Base-by-base conservation (phyloP, 2,888 invertebrate genomes). In the Chironomus tentans region DNA sequence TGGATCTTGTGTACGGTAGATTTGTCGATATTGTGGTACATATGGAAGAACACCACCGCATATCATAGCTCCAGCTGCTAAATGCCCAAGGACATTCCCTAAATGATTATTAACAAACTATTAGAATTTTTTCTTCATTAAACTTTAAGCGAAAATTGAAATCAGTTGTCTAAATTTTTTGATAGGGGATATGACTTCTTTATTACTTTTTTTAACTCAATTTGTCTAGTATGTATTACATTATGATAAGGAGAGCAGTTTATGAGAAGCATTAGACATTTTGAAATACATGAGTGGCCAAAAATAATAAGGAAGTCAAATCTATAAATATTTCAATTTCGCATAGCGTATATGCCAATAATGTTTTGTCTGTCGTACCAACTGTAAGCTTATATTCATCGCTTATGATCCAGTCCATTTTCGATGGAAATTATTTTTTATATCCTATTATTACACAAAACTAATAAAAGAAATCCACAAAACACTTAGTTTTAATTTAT, bases 11-110 rank as follows among this genome's bases (percentile, higher is more conserved):
- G 93, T 92, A 80, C 87, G 89, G 82, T 89, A 92, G 78, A 99
- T 98, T 85, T 98, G 96, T 79, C 90, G 87, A 82, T 98, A 98
- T 82, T 98, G 98, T 50, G 98, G 98, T 80, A 98, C 92, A 82
- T 97, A 98, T 28, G 98, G 98, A 13, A 74, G 21, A 13, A 74
- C 48, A 13, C 98, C 98, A 76, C 98, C 98, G 80, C 97, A 89
- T 78, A 98, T 92, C 94, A 98, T 97, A 78, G 94, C 94, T 77
- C 90, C 89, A 78, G 93, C 92, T 79, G 93, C 92, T 76, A 90
- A 86, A 90, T 92, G 93, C 77, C 91, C 90, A 48, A 92, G 89
- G 77, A 94, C 84, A 81, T 92, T 90, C 73, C 91, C 89, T 65
- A 65, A 21, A 21, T 4, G 24, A 65, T 21, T 65, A 18, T 65